Evolutionary conservation across 2,888 invertebrate species (phyloP).

Genomic region (Brenthis ino): DNA sequence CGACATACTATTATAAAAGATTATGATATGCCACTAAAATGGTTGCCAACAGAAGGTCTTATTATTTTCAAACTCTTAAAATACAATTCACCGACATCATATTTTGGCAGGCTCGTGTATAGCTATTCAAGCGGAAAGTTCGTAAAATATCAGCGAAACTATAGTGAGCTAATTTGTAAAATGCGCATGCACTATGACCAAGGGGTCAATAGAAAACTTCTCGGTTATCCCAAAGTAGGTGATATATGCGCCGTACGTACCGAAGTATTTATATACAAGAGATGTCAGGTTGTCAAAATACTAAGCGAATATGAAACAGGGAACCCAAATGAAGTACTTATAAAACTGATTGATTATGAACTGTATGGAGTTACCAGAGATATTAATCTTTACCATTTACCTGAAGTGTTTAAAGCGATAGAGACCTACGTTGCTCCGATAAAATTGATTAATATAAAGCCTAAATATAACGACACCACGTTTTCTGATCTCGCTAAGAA

Average conservation of each 20-base stretch:
- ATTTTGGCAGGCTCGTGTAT: slow-evolving; percentile 79
- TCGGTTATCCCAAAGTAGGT: slow-evolving; percentile 74
- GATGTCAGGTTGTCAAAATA: slow-evolving; percentile 81
- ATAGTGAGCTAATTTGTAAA: slow-evolving; percentile 61
- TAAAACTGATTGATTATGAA: slow-evolving; percentile 85
- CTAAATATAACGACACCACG: slow-evolving; percentile 67
- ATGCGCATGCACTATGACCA: slow-evolving; percentile 66
- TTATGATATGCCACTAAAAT: slow-evolving; percentile 74
- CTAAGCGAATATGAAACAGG: slow-evolving; percentile 54
- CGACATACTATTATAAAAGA: slow-evolving; percentile 84
- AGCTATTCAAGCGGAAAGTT: slow-evolving; percentile 45
- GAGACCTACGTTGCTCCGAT: slow-evolving; percentile 70
- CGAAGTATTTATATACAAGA: slow-evolving; percentile 70
- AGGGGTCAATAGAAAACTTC: slow-evolving; percentile 58
- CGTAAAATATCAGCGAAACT: slow-evolving; percentile 60
- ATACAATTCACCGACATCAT: slow-evolving; percentile 83
- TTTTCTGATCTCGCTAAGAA: slow-evolving; percentile 63
- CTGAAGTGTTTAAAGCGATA: slow-evolving; percentile 72
- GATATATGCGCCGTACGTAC: slow-evolving; percentile 80
- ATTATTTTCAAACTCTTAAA: slow-evolving; percentile 82
- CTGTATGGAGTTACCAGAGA: slow-evolving; percentile 62
- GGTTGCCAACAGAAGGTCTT: slow-evolving; percentile 79
- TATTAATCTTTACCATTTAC: slow-evolving; percentile 73
- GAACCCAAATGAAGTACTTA: slow-evolving; percentile 58
- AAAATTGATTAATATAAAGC: slow-evolving; percentile 61